Base-by-base conservation (phyloP, 2,113 vertebrate species). In the Oophaga pumilio region DNA sequence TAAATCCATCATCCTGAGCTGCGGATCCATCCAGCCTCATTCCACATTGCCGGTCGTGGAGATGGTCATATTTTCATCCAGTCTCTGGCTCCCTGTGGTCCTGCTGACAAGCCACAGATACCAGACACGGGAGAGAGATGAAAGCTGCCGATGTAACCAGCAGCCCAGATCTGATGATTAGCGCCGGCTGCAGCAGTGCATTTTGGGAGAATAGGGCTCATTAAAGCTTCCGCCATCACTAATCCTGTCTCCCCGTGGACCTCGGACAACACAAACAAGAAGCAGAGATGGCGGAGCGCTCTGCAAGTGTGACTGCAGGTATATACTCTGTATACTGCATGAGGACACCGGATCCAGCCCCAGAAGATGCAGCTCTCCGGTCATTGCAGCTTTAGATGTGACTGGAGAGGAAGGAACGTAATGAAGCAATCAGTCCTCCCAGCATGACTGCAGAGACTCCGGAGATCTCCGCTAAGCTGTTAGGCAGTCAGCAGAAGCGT, bases 181-280 rank as follows among this genome's bases (percentile, higher is more conserved):
- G 82, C 49, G 28, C 11, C 6, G 64, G 52, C n/a, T 20, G 50
- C 15, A 57, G 68, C 17, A 13, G 49, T 85, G 83, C 66, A 85
- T 85, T 85, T 26, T 85, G 83, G 83, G 83, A 73, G 64, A 56
- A 69, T 14, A 68, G 49, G 50, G 18, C 83, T 85, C 83, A 85
- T 85, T 85, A 84, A 74, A 71, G 22, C 68, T 43, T 59, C 9
- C 59, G 83, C 33, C 74, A 85, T 28, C 28, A 56, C 64, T 85
- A 85, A 85, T 85, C 52, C 83, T 2, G 53, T 20, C n/a, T 74
- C 83, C 83, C 53, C 0, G 52, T 7, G 83, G 66, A 24, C 62
- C 13, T 66, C 82, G 73, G 82, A 84, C 66, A 84, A 68, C 50
- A 17, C 66, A 73, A 84, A 83, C 81, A 53, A 68, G 62, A 26